Base-by-base conservation (phyloP, 2,797 vertebrate genomes). In the Parambassis ranga region DNA sequence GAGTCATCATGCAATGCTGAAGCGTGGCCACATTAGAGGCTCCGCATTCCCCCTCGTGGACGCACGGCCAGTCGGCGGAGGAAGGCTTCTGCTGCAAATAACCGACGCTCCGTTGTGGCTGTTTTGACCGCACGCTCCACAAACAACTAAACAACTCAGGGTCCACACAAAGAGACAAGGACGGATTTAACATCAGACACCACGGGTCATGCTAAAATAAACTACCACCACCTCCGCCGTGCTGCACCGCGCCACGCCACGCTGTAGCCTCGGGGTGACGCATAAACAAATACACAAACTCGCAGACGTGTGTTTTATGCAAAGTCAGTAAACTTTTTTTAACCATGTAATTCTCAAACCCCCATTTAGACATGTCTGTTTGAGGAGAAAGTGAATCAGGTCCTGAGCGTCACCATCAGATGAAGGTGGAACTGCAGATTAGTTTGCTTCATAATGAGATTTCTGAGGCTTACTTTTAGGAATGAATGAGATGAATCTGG, bases 1-100 rank as follows among this genome's bases (percentile, higher is more conserved):
- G 88, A 90, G 73, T 91, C 89, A 89, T 73, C 78, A 75, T 86
- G 87, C 87, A 74, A 59, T 23, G 76, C 63, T 74, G 61, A 68
- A 59, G 63, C 35, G 35, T 41, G 72, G 82, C 87, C 87, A 83
- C 87, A 84, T 80, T 56, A 81, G 65, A 73, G 74, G 59, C 71
- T 6, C 71, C 22, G 35, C 58, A 43, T 42, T 63, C 61, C 64
- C 51, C 46, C n/a, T n/a, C 24, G 44, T 24, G 61, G 65, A 64
- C 73, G 9, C 27, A 14, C 38, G 56, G 61, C 64, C 67, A 10
- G 44, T 15, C 24, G 7, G 53, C 36, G 39, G 63, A 18, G 5
- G 42, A 52, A 75, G 61, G 66, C 49, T 27, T 41, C 3, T n/a
- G 22, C 81, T 65, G 69, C 66, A 81, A 90, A 85, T 81, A 85